Percentiles rank a stretch among this genome's conserved stretches.
Conservation (phyloP, 2,797 vertebrate species). For the Moxostoma hubbsi region DNA sequence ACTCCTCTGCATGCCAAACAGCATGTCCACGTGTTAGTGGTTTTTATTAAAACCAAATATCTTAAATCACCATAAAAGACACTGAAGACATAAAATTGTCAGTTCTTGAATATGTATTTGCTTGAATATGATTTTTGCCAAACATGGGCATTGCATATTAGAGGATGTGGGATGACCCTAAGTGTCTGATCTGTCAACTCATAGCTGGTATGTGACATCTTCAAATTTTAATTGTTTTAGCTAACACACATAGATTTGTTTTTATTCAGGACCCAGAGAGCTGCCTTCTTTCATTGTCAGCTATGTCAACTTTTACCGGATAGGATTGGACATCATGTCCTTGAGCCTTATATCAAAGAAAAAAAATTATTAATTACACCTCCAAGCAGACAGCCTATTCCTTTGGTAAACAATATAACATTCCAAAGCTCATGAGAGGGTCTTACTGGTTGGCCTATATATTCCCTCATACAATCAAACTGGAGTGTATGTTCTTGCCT, state of each 20-base stretch:
- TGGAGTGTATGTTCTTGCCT: not conserved
- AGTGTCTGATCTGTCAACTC: conserved; percentile 35
- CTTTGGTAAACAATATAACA: conserved; percentile 32
- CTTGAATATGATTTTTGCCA: conserved; percentile 4
- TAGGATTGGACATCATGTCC: conserved; percentile 57
- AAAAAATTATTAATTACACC: conserved; percentile 43
- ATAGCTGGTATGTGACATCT: conserved; percentile 26
- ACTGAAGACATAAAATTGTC: conserved; percentile 9
- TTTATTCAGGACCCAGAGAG: conserved; percentile 52
- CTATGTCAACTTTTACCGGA: conserved; percentile 48
- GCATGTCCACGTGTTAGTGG: conserved; percentile 27
- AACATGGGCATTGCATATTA: not conserved
- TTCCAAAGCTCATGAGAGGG: conserved; percentile 11
- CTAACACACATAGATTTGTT: conserved; percentile 39
- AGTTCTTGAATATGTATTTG: not conserved
- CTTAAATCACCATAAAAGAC: conserved; percentile 18
- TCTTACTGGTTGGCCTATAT: not conserved
- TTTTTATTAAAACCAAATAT: conserved; percentile 40
- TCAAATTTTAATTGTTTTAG: conserved; percentile 39
- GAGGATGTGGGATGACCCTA: conserved; percentile 3
- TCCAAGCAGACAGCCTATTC: conserved; percentile 25
- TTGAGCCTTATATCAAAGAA: conserved; percentile 50
- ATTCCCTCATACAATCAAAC: not conserved
- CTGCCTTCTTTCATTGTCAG: conserved; percentile 56
- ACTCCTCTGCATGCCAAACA: conserved; percentile 76